A percentile compares a stretch with the other conserved stretches of the same genome.
phyloP scores from a whole-genome alignment of 2,797 vertebrate genomes.

The Valencia hispanica region DNA sequence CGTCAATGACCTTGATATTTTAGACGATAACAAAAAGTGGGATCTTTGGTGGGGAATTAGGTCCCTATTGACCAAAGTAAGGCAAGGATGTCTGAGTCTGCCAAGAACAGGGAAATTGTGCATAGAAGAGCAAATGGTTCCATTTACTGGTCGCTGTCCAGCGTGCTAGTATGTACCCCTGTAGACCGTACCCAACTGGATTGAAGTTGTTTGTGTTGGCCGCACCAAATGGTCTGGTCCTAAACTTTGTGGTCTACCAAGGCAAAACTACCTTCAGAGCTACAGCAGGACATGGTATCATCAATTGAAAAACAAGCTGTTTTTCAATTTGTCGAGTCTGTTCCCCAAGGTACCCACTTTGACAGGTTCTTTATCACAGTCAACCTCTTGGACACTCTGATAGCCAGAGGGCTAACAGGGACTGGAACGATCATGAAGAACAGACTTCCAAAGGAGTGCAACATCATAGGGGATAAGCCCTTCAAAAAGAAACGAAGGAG shows the following conservation, averaged over 20 bases:
- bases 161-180: conserved; percentile 4
- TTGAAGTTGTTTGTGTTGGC: conserved; percentile 33
- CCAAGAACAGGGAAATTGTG: conserved; percentile 24
- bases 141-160: conserved; percentile 40
- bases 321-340: conserved; percentile 21
- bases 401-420: too few relatives aligned
- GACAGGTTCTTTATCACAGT: conserved; percentile 27
- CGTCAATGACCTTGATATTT: not conserved
- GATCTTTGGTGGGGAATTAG: conserved; percentile 23
- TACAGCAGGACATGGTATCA: not conserved
- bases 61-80: conserved; percentile 24
- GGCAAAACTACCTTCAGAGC: conserved; percentile 24
- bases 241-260: conserved; percentile 8
- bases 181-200: too few relatives aligned
- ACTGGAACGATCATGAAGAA: too few relatives aligned
- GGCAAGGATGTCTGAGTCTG: conserved; percentile 32
- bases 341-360: conserved; percentile 28
- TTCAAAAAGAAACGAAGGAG: too few relatives aligned
- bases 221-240: conserved; percentile 35
- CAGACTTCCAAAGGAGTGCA: too few relatives aligned
- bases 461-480: too few relatives aligned
- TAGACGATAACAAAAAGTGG: not conserved
- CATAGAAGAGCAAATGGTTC: conserved; percentile 44
- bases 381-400: too few relatives aligned
- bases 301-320: conserved; percentile 24